These are phyloP conservation scores for Apaloderma vittatum DNA, from an alignment of 2,113 vertebrate species.

Conservation along the genomic window DNA sequence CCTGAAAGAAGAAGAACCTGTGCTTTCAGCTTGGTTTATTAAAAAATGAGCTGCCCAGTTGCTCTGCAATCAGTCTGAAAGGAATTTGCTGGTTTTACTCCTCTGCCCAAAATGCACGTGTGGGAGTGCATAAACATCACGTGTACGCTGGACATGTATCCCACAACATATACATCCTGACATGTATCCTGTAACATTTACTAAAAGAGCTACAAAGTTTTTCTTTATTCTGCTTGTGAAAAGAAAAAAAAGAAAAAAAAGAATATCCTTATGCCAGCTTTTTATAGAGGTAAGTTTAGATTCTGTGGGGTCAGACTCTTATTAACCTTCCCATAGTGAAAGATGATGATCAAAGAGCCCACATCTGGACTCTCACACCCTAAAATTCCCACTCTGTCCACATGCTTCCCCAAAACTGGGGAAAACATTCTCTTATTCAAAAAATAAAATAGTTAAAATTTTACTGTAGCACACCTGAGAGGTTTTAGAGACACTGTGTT, in stretches of 20 bases:
- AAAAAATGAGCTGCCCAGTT: neutral
- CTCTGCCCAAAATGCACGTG: neutral
- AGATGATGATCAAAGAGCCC: neutral
- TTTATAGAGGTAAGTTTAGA: neutral
- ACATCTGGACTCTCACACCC: neutral
- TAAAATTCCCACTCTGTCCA: neutral
- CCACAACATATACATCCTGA: neutral
- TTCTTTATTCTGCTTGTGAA: neutral
- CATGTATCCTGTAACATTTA: neutral
- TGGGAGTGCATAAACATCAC: neutral
- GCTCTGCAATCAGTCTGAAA: neutral
- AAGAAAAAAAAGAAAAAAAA: neutral
- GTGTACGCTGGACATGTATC: accelerated
- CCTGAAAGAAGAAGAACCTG: neutral
- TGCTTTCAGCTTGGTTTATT: neutral
- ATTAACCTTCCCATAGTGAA: neutral
- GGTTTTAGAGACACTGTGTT: neutral
- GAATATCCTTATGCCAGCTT: neutral
- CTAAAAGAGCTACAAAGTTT: neutral
- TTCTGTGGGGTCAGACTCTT: neutral
- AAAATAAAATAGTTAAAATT: neutral
- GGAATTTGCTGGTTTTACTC: neutral
- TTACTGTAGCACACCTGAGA: neutral
- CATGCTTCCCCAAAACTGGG: neutral
- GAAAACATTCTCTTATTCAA: neutral